Evolutionary conservation across 2,113 vertebrate species (phyloP).

Genomic region (Tricholaema leucomelas): DNA sequence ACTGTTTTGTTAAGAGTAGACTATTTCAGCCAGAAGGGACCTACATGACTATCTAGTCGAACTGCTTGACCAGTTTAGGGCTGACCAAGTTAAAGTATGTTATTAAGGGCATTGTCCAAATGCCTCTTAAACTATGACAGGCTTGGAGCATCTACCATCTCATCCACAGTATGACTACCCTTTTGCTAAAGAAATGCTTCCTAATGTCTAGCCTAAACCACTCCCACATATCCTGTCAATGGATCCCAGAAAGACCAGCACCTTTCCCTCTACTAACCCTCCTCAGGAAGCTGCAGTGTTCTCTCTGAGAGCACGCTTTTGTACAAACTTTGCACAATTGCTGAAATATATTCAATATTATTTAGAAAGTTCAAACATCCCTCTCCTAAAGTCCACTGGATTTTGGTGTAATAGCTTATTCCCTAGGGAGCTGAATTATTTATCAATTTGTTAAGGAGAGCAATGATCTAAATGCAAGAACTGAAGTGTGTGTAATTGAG

Average conservation of each 20-base stretch:
- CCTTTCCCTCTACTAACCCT: neutral
- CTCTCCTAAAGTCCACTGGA: neutral
- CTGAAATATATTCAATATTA: neutral
- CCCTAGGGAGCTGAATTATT: neutral
- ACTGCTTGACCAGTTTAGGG: neutral
- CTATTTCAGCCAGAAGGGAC: neutral
- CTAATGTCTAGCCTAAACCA: neutral
- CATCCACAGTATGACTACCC: neutral
- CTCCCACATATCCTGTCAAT: neutral
- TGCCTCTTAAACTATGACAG: neutral
- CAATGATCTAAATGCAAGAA: conserved; percentile 33
- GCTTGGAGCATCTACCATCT: neutral
- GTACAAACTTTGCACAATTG: neutral
- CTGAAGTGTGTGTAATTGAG: conserved; percentile 10
- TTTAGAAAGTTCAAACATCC: neutral
- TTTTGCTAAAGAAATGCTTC: neutral
- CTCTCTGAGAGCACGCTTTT: neutral
- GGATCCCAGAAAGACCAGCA: neutral
- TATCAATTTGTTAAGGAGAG: conserved; percentile 37
- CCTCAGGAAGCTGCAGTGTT: neutral
- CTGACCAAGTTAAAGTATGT: neutral
- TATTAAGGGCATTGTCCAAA: neutral
- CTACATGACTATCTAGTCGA: neutral
- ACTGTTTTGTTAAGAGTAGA: neutral
- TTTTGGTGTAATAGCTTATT: neutral